Evolutionary conservation across 2,888 invertebrate genomes (phyloP).

Genomic region (Leucophenga montana): DNA sequence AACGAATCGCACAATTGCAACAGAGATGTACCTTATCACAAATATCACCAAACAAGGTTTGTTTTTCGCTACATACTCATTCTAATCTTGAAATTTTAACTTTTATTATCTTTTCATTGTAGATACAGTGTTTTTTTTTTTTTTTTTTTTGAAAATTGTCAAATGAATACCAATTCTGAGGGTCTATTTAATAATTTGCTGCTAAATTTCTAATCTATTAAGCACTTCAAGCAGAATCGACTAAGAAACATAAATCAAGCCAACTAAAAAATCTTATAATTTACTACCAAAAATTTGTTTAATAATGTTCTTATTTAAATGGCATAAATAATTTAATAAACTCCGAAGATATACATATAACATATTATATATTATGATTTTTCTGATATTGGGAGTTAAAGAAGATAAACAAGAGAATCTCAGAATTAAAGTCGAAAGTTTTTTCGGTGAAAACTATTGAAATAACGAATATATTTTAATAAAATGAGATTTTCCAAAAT

Average conservation of each 20-base stretch:
- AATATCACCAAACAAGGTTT: background rate
- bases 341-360: too few species aligned
- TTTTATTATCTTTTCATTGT: too few species aligned
- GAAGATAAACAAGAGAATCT: too few species aligned
- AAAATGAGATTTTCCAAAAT: too few species aligned
- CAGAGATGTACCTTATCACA: background rate
- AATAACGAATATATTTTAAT: too few species aligned
- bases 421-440: too few species aligned
- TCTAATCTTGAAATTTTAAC: background rate
- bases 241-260: background rate
- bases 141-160: constrained; percentile 15
- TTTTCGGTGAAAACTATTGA: too few species aligned
- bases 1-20: background rate
- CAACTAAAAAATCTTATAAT: background rate
- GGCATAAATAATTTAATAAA: too few species aligned
- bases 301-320: too few species aligned
- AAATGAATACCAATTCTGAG: constrained; percentile 63
- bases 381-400: too few species aligned
- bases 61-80: background rate
- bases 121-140: background rate
- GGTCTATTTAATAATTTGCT: constrained; percentile 47
- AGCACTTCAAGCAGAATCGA: background rate
- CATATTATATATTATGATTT: too few species aligned
- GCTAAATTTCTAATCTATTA: constrained; percentile 37
- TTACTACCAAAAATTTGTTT: background rate